These are phyloP conservation scores for Automeris io DNA, from an alignment of 2,888 invertebrate species.

Conservation along the genomic window DNA sequence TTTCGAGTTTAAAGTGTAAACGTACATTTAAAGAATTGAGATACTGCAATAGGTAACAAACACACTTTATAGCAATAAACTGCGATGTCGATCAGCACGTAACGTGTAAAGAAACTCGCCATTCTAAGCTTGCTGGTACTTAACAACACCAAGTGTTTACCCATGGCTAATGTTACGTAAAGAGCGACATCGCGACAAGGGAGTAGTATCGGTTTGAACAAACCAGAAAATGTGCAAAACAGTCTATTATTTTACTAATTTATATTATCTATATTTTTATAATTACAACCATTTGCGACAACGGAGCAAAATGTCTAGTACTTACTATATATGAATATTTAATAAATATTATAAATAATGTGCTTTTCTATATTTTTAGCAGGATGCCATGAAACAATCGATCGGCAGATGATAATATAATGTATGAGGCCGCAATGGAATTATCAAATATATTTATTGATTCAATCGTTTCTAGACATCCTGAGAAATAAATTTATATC, in stretches of 20 bases:
- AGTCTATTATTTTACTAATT: constrained; percentile 70
- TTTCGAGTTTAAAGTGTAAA: constrained; percentile 61
- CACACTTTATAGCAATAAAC: constrained; percentile 19
- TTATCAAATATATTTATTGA: neutral
- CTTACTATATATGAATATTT: constrained; percentile 45
- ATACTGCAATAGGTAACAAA: constrained; percentile 48
- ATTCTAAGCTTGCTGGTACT: constrained; percentile 28
- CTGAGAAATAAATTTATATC: constrained; percentile 36
- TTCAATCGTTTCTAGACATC: constrained; percentile 42
- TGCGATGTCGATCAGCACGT: constrained; percentile 38
- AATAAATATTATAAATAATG: constrained; percentile 56
- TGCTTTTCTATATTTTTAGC: constrained; percentile 47
- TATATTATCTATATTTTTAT: constrained; percentile 62
- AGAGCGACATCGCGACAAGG: constrained; percentile 34
- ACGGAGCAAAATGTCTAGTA: constrained; percentile 70
- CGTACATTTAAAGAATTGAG: constrained; percentile 43
- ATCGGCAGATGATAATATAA: constrained; percentile 13
- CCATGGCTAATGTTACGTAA: constrained; percentile 26
- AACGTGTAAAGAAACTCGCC: constrained; percentile 19
- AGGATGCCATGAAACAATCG: constrained; percentile 52
- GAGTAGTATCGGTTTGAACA: constrained; percentile 32
- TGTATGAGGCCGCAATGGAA: neutral
- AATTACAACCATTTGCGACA: constrained; percentile 74
- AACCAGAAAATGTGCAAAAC: constrained; percentile 67
- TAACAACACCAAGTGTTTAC: constrained; percentile 59